Conservation (phyloP, 2,797 vertebrate species). For the Pseudomugil tenellus region DNA sequence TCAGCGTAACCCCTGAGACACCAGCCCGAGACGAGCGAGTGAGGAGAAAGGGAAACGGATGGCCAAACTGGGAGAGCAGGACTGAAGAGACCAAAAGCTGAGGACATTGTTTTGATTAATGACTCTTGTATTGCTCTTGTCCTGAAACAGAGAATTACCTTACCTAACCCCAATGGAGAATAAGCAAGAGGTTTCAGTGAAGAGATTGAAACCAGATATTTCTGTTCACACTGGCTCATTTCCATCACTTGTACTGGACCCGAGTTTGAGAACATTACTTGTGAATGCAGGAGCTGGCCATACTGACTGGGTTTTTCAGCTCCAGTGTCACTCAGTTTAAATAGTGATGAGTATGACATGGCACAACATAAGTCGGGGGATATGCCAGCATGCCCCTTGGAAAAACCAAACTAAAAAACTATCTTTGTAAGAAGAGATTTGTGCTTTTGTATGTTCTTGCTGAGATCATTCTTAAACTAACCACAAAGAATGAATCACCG, state of each 20-base stretch:
- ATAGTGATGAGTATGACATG: constrained; percentile 17
- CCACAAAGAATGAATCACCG: constrained; percentile 44
- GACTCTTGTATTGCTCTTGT: constrained; percentile 62
- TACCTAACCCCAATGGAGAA: constrained; percentile 70
- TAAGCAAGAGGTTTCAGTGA: constrained; percentile 54
- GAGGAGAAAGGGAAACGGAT: constrained; percentile 20
- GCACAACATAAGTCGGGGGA: constrained; percentile 30
- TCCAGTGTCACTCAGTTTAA: constrained; percentile 27
- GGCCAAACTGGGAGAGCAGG: constrained; percentile 23
- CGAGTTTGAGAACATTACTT: constrained; percentile 60
- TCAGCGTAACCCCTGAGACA: constrained; percentile 38
- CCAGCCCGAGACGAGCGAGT: constrained; percentile 32
- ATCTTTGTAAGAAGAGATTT: constrained; percentile 31
- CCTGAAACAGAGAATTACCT: constrained; percentile 71
- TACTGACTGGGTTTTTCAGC: constrained; percentile 53
- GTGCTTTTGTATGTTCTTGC: constrained; percentile 11
- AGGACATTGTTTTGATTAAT: constrained; percentile 72
- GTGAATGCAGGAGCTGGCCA: constrained; percentile 51
- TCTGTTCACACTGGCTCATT: constrained; percentile 65
- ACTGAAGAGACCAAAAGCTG: constrained; percentile 21
- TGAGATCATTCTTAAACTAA: constrained; percentile 54
- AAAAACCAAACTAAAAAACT: constrained; percentile 33
- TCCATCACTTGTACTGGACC: constrained; percentile 63
- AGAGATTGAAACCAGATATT: constrained; percentile 77
- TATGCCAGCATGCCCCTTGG: constrained; percentile 29